Conservation (phyloP, 2,797 vertebrate genomes). For the Pseudomugil tenellus region DNA sequence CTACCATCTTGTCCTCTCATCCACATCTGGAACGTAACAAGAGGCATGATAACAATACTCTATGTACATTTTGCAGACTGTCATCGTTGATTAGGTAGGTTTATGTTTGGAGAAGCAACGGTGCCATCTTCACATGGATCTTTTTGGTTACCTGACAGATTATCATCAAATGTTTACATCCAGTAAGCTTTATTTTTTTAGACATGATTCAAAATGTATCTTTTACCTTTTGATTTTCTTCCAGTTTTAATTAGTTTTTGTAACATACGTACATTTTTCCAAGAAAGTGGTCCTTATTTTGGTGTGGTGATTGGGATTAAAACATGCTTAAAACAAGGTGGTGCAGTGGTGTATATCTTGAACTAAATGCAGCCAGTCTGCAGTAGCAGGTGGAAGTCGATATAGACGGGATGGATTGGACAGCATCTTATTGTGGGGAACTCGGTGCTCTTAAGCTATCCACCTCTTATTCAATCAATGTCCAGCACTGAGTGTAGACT, state of each 20-base stretch:
- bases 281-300: neutral
- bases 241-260: too few relatives aligned
- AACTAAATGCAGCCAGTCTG: constrained; percentile 10
- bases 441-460: constrained; percentile 55
- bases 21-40: constrained; percentile 42
- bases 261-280: too few relatives aligned
- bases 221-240: neutral
- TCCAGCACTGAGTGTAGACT: constrained; percentile 21
- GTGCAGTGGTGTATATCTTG: neutral
- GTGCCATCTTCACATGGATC: neutral
- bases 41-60: constrained; percentile 8
- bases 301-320: neutral
- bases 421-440: constrained; percentile 52
- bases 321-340: neutral
- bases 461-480: constrained; percentile 73
- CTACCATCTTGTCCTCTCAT: constrained; percentile 68
- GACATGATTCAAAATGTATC: neutral
- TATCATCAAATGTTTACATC: neutral
- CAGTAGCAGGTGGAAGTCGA: constrained; percentile 11
- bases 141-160: neutral
- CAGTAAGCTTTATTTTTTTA: constrained; percentile 1
- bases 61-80: neutral
- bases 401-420: constrained; percentile 27
- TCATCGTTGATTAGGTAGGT: neutral
- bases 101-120: neutral